Conservation (phyloP, 2,888 invertebrate genomes). For the Platycnemis pennipes region DNA sequence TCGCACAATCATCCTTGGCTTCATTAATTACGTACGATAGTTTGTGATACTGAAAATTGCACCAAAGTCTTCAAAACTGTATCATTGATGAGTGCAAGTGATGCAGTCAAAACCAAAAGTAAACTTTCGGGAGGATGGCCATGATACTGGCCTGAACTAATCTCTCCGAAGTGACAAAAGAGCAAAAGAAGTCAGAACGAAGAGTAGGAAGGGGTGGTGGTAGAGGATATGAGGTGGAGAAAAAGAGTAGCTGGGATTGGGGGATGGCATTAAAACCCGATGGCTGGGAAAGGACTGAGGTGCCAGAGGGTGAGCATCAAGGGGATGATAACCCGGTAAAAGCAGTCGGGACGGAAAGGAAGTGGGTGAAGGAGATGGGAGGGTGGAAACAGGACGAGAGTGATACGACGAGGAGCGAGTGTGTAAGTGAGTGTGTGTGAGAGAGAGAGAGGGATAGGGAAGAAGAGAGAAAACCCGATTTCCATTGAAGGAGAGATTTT, state of each 20-base stretch:
- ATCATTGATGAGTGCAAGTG: too few species aligned
- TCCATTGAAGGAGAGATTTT: not conserved
- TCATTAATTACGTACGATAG: too few species aligned
- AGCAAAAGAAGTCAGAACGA: not conserved
- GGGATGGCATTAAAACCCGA: constrained; percentile 17
- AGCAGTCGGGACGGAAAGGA: not conserved
- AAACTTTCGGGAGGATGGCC: not conserved
- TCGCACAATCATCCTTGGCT: too few species aligned
- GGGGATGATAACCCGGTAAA: not conserved
- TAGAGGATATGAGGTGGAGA: not conserved
- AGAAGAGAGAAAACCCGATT: not conserved
- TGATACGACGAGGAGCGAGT: too few species aligned
- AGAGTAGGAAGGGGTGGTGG: not conserved
- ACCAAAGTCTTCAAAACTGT: too few species aligned
- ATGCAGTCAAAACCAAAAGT: too few species aligned
- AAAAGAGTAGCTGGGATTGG: not conserved
- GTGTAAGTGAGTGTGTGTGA: too few species aligned
- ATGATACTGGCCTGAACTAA: not conserved
- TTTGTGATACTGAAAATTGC: too few species aligned
- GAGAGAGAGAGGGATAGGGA: not conserved
- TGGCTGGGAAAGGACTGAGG: not conserved
- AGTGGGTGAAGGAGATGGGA: not conserved
- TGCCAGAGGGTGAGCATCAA: not conserved
- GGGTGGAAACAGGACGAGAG: not conserved
- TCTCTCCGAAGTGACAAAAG: not conserved